phyloP scores from a whole-genome alignment of 2,888 invertebrate genomes.

The Fragum fragum region DNA sequence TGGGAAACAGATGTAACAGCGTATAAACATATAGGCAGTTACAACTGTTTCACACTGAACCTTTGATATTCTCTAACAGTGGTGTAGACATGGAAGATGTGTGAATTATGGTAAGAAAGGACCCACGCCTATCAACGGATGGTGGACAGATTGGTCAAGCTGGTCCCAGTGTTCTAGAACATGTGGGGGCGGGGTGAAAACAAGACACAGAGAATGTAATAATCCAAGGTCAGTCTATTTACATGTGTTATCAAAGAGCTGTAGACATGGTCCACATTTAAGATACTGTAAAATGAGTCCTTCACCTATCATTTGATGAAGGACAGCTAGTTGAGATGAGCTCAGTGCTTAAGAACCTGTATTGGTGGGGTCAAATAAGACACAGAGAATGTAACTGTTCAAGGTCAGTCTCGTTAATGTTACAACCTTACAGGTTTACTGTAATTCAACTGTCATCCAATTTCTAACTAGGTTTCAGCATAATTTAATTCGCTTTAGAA shows the following conservation, averaged over 20 bases:
- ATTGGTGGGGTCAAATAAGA: constrained; percentile 80
- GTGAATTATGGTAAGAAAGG: constrained; percentile 70
- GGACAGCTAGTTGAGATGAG: constrained; percentile 83
- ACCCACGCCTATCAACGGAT: constrained; percentile 78
- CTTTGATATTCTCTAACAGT: too few relatives aligned
- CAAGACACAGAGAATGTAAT: constrained; percentile 77
- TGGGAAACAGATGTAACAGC: too few relatives aligned
- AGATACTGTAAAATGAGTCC: constrained; percentile 72
- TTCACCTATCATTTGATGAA: constrained; percentile 78
- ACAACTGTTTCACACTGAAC: too few relatives aligned
- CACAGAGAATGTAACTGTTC: constrained; percentile 80
- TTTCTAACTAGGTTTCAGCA: too few relatives aligned
- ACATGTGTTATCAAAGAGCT: constrained; percentile 76
- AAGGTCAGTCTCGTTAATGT: constrained; percentile 66
- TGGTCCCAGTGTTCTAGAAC: constrained; percentile 81
- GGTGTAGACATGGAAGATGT: constrained; percentile 81
- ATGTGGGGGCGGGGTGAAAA: constrained; percentile 82
- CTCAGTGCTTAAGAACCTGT: constrained; percentile 79
- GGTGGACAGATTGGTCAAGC: constrained; percentile 81
- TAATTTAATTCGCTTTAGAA: too few relatives aligned
- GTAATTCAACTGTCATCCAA: too few relatives aligned
- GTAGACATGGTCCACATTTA: constrained; percentile 79
- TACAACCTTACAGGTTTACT: not conserved
- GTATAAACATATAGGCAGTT: too few relatives aligned
- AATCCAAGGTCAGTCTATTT: constrained; percentile 75